Percentiles rank a stretch among this genome's conserved stretches.
These are phyloP conservation scores for Ictidomys tridecemlineatus DNA, from an alignment of 2,113 vertebrate species.

Conservation along the genomic window DNA sequence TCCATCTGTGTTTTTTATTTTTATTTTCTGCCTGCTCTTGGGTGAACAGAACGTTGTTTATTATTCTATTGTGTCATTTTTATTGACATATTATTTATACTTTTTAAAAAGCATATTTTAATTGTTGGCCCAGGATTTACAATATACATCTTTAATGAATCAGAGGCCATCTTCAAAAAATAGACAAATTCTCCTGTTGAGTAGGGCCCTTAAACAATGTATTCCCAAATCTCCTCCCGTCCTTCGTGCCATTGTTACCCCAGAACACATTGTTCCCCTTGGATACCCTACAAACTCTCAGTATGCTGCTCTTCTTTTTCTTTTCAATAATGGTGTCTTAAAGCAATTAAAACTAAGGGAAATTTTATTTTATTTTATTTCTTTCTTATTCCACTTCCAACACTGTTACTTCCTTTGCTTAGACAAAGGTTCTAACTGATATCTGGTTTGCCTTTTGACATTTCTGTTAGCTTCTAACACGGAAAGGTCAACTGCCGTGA, in stretches of 20 bases:
- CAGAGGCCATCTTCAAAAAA: neutral
- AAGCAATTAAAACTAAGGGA: neutral
- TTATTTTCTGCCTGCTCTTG: neutral
- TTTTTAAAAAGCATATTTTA: constrained; percentile 8
- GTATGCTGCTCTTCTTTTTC: neutral
- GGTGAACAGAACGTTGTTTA: neutral
- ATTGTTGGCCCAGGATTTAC: neutral
- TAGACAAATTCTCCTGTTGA: neutral
- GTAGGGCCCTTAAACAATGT: neutral
- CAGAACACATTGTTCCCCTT: neutral
- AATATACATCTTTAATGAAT: neutral
- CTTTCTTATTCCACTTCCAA: neutral
- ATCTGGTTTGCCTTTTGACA: neutral
- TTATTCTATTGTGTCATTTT: constrained; percentile 24
- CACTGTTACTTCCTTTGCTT: neutral
- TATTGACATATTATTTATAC: neutral
- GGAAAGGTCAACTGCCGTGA: neutral
- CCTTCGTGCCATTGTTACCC: neutral
- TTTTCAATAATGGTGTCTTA: neutral
- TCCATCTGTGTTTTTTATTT: neutral
- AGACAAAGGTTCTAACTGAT: neutral
- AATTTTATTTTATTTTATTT: neutral
- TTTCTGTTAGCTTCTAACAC: neutral
- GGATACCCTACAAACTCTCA: neutral
- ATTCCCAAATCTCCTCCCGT: neutral